phyloP scores from a whole-genome alignment of 2,797 vertebrate species.

The Neomorphus geoffroyi region DNA sequence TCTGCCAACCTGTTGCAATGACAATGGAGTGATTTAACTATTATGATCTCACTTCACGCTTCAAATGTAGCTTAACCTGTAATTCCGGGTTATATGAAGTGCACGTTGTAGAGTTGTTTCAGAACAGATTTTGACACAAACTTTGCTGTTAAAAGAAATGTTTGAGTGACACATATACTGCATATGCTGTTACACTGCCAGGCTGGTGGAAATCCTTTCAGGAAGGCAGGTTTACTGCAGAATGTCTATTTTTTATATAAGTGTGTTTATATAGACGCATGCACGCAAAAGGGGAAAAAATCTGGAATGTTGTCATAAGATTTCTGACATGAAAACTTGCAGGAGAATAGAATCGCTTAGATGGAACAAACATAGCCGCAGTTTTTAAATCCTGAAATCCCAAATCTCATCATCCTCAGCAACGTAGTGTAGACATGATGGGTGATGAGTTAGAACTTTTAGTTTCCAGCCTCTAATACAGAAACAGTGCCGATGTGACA shows the following conservation, averaged over 20 bases:
- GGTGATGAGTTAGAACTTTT: conserved; percentile 3
- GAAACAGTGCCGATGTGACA: background rate
- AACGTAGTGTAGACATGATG: background rate
- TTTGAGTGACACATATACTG: conserved; percentile 14
- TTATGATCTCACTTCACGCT: conserved; percentile 54
- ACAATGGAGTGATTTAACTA: conserved; percentile 57
- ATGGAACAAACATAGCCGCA: background rate
- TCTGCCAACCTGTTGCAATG: conserved; percentile 43
- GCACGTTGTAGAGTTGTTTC: background rate
- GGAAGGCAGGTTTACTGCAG: background rate
- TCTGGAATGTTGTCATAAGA: conserved; percentile 9
- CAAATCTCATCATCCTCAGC: background rate
- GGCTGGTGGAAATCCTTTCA: conserved; percentile 18
- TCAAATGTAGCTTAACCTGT: conserved; percentile 15
- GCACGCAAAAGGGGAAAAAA: background rate
- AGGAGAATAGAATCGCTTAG: background rate
- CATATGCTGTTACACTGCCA: background rate
- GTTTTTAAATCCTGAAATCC: background rate
- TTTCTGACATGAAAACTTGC: background rate
- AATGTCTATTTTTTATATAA: background rate
- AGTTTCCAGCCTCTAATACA: background rate
- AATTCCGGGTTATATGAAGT: conserved; percentile 23
- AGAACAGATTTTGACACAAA: conserved; percentile 43
- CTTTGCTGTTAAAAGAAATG: conserved; percentile 6
- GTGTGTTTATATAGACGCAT: background rate